Base-by-base conservation (phyloP, 2,113 vertebrate species). In the Xenotilapia leptura region DNA sequence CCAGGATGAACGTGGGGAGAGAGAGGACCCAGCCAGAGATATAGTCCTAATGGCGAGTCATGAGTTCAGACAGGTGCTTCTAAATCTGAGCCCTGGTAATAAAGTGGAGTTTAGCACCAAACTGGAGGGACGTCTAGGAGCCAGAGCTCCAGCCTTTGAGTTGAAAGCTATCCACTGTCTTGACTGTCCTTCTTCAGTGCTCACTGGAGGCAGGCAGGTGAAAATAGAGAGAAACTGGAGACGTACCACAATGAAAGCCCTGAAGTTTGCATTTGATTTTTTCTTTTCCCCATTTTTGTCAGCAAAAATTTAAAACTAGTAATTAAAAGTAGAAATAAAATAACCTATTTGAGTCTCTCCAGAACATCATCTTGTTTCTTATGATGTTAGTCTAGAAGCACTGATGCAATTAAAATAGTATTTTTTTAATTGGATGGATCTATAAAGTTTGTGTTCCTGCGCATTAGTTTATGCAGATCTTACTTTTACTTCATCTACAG, bases 181-280 rank as follows among this genome's bases (percentile, higher is more conserved):
- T 93, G 97, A 98, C 93, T 99, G 98, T 92, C 89, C 90, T 87
- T 96, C 97, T 1, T 97, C 97, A 65, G 92, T 96, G 15, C 85
- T 97, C 31, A 97, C 96, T 1, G 94, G 93, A 31, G 93, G 94
- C 7, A 95, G 97, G 42, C 98, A 99, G 2, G 97, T 98, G 82
- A 99, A 99, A 96, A 96, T 98, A 2, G 98, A 99, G 87, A 97
- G 95, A 3, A 97, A 99, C 96, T 99, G 98, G 98, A 97, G 98
- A 83, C 95, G 94, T 68, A 97, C 95, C 1, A 97, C 97, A 62
- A 97, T 98, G 58, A 91, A 83, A 17, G 97, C 98, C 2, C 55
- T 99, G 45, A 98, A 98, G 94, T 99, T 99, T 4, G 98, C 97
- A 23, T 99, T 99, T 87, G 96, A 99, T 94, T 99, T 99, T 90